Percentiles rank a stretch among this genome's conserved stretches.
These are phyloP conservation scores for Brachypterus glaber DNA, from an alignment of 2,888 invertebrate genomes.

Conservation along the genomic window DNA sequence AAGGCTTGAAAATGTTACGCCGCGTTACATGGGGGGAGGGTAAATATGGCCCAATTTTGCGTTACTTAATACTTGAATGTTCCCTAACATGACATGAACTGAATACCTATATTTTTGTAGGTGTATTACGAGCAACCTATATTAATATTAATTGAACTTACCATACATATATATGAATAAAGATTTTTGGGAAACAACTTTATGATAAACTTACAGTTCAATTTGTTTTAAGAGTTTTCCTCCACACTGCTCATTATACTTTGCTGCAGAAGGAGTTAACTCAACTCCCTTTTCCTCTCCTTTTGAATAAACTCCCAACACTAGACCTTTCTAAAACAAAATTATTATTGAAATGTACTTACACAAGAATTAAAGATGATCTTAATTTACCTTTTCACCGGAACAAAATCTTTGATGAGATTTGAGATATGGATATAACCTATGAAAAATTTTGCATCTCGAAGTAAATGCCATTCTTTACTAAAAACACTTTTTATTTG, in stretches of 20 bases:
- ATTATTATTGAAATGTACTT: slow-evolving; percentile 4
- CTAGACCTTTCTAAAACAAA: slow-evolving; percentile 43
- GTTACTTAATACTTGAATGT: no score
- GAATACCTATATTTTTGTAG: no score
- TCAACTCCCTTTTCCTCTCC: slow-evolving; percentile 38
- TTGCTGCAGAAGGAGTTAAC: slow-evolving; percentile 42
- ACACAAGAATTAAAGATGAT: background rate
- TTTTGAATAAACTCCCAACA: slow-evolving; percentile 45
- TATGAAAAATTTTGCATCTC: slow-evolving; percentile 26
- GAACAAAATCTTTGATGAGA: slow-evolving; percentile 21
- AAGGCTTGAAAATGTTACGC: no score
- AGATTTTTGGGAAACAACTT: no score
- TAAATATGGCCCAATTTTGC: no score
- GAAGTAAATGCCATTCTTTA: slow-evolving; percentile 22
- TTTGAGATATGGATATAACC: slow-evolving; percentile 26
- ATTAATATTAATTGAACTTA: no score
- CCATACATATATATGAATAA: slow-evolving; percentile 5
- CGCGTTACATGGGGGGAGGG: no score
- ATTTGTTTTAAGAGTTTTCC: slow-evolving; percentile 44
- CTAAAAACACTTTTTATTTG: background rate
- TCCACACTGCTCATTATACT: slow-evolving; percentile 41
- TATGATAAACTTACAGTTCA: slow-evolving; percentile 47
- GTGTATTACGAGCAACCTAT: no score
- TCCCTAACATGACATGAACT: no score
- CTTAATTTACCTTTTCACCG: slow-evolving; percentile 21